phyloP scores from a whole-genome alignment of 2,888 invertebrate species.

The Lasioglossum pauxillum region DNA sequence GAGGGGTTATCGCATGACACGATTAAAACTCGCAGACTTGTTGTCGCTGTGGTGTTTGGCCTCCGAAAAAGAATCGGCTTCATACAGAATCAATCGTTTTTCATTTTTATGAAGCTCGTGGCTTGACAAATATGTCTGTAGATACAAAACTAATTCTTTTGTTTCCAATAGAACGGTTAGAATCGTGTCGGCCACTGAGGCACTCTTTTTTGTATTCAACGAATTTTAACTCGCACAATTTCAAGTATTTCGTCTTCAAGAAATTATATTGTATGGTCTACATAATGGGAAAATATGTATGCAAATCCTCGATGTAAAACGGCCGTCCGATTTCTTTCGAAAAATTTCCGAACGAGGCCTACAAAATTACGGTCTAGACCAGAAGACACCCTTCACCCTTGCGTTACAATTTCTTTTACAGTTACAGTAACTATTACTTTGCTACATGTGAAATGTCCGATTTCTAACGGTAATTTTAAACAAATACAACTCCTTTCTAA shows the following conservation, averaged over 20 bases:
- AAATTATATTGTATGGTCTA: neutral
- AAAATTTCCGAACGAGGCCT: too few species aligned
- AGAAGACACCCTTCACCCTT: too few species aligned
- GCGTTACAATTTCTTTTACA: too few species aligned
- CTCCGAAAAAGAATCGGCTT: neutral
- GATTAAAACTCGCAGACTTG: neutral
- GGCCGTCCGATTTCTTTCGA: neutral
- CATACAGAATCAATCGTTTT: neutral
- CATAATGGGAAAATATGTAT: neutral
- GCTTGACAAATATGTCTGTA: neutral
- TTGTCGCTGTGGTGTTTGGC: neutral
- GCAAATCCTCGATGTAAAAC: neutral
- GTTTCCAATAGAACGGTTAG: neutral
- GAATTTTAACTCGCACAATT: neutral
- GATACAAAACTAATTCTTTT: neutral
- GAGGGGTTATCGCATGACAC: neutral
- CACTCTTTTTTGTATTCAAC: neutral
- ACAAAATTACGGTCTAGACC: too few species aligned
- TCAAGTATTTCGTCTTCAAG: neutral
- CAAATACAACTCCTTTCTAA: too few species aligned
- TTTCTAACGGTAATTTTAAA: neutral
- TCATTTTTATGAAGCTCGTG: neutral
- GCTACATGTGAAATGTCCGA: too few species aligned
- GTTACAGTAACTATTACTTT: too few species aligned
- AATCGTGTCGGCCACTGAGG: neutral